phyloP scores from a whole-genome alignment of 2,113 vertebrate species.

The Bubalus kerabau region DNA sequence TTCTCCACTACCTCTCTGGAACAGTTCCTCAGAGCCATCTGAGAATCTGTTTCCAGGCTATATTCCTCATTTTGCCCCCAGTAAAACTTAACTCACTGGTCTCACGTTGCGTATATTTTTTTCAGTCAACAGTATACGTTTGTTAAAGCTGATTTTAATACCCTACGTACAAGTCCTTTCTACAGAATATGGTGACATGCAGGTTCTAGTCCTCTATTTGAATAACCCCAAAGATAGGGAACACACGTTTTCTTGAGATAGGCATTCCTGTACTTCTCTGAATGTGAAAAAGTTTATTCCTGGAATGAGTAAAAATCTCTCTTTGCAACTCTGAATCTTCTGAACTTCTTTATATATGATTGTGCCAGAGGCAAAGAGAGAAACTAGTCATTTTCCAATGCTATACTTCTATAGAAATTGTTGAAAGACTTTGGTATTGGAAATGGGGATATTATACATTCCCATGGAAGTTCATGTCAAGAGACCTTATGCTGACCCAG shows the following conservation, averaged over 20 bases:
- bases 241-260: neutral
- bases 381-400: constrained; percentile 30
- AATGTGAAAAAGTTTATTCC: constrained; percentile 25
- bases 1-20: neutral
- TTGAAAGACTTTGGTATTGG: neutral
- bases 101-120: neutral
- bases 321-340: constrained; percentile 41
- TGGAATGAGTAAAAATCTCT: neutral
- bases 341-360: constrained; percentile 33
- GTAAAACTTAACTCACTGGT: neutral
- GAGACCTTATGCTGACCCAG: neutral
- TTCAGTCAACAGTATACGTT: neutral
- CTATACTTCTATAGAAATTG: constrained; percentile 34
- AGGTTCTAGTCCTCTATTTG: neutral
- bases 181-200: neutral
- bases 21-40: neutral
- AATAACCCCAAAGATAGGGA: neutral
- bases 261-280: neutral
- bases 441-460: constrained; percentile 29
- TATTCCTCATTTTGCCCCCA: neutral
- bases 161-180: neutral
- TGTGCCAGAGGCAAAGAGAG: constrained; percentile 39
- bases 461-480: neutral
- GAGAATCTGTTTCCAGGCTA: neutral
- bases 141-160: neutral